Evolutionary conservation across 2,888 invertebrate genomes (phyloP).

Genomic region (Hypsopygia costalis): DNA sequence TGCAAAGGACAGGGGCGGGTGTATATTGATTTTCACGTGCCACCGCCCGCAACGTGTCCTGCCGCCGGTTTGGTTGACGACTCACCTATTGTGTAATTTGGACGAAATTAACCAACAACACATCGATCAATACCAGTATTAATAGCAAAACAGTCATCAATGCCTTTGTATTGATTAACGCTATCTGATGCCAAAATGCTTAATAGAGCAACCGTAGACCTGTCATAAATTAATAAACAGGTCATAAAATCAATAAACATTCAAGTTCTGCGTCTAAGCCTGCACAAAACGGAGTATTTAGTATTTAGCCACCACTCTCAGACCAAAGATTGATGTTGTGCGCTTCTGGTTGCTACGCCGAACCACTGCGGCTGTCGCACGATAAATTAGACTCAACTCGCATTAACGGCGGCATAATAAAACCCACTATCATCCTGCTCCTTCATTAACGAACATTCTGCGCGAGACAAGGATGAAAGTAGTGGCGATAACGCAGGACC

Average conservation of each 20-base stretch:
- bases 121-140: neutral
- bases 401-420: conserved; percentile 62
- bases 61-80: conserved; percentile 12
- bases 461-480: conserved; percentile 56
- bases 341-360: conserved; percentile 47
- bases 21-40: conserved; percentile 36
- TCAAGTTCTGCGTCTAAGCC: conserved; percentile 41
- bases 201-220: neutral
- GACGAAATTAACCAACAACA: conserved; percentile 13
- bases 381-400: conserved; percentile 74
- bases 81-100: conserved; percentile 15
- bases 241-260: conserved; percentile 6
- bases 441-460: conserved; percentile 37
- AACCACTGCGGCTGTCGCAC: conserved; percentile 70
- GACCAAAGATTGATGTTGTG: conserved; percentile 67
- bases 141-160: neutral
- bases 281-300: conserved; percentile 26
- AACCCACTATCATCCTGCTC: conserved; percentile 58
- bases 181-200: neutral
- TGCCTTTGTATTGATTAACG: neutral
- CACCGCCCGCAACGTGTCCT: conserved; percentile 24
- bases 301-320: conserved; percentile 45
- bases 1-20: conserved; percentile 12
- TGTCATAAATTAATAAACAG: neutral
- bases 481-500: conserved; percentile 53